phyloP scores from a whole-genome alignment of 2,113 vertebrate genomes.

The Rhinoderma darwinii region DNA sequence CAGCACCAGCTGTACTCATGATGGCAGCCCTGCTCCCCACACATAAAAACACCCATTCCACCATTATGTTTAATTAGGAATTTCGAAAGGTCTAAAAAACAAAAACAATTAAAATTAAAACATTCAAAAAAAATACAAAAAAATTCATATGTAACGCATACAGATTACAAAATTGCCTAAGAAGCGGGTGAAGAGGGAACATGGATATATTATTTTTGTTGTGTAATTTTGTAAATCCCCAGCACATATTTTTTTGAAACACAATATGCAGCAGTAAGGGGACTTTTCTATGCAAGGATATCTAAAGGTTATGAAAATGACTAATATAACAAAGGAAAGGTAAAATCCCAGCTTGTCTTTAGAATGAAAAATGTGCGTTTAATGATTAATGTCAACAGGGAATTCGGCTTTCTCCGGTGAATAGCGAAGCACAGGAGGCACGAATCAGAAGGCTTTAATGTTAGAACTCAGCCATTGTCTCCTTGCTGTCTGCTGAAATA shows the following conservation, averaged over 20 bases:
- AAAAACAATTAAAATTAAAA: no score
- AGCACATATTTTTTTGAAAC: not conserved
- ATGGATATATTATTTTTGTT: no score
- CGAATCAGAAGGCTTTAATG: constrained; percentile 35
- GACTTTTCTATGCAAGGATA: constrained; percentile 22
- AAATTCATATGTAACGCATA: no score
- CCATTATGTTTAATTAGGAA: no score
- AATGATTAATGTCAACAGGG: constrained; percentile 34
- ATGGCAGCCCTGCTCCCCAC: no score
- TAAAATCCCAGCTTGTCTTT: constrained; percentile 6
- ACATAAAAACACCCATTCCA: no score
- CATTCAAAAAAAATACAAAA: no score
- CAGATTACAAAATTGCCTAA: no score
- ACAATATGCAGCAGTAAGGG: not conserved
- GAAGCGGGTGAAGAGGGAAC: no score
- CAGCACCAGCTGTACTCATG: no score
- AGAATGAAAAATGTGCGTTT: constrained; percentile 33
- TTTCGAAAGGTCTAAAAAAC: no score
- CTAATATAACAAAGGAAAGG: constrained; percentile 28
- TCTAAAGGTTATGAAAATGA: constrained; percentile 34
- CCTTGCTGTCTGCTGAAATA: constrained; percentile 20
- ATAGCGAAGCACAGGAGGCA: constrained; percentile 7
- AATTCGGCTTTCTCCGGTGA: constrained; percentile 26
- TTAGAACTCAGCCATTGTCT: constrained; percentile 13
- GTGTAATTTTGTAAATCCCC: not conserved